phyloP scores from a whole-genome alignment of 2,113 vertebrate genomes.

The Chunga burmeisteri region DNA sequence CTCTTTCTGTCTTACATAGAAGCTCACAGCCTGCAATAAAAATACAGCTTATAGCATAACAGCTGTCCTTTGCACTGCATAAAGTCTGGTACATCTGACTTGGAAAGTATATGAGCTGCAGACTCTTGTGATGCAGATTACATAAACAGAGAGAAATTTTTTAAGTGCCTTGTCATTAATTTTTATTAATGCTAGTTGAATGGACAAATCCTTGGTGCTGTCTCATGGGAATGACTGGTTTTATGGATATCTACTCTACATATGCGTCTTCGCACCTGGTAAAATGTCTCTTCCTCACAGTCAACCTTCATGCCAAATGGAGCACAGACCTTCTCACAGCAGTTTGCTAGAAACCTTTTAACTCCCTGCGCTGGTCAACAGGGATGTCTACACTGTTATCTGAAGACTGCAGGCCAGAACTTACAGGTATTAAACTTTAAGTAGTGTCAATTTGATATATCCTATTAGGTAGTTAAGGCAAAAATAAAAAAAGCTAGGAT shows the following conservation, averaged over 20 bases:
- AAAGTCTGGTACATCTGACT: background rate
- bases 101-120: background rate
- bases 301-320: background rate
- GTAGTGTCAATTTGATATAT: background rate
- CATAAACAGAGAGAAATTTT: background rate
- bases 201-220: background rate
- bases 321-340: background rate
- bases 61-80: background rate
- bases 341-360: background rate
- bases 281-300: background rate
- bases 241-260: background rate
- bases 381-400: background rate
- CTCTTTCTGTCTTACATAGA: background rate
- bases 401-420: background rate
- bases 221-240: background rate
- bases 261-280: rapidly evolving
- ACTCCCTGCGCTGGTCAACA: background rate
- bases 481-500: background rate
- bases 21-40: background rate
- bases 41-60: background rate
- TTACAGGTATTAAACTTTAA: background rate
- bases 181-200: background rate
- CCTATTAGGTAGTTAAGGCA: background rate
- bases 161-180: background rate
- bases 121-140: background rate